phyloP scores from a whole-genome alignment of 2,113 vertebrate species.

The Marcusenius ussheri region DNA sequence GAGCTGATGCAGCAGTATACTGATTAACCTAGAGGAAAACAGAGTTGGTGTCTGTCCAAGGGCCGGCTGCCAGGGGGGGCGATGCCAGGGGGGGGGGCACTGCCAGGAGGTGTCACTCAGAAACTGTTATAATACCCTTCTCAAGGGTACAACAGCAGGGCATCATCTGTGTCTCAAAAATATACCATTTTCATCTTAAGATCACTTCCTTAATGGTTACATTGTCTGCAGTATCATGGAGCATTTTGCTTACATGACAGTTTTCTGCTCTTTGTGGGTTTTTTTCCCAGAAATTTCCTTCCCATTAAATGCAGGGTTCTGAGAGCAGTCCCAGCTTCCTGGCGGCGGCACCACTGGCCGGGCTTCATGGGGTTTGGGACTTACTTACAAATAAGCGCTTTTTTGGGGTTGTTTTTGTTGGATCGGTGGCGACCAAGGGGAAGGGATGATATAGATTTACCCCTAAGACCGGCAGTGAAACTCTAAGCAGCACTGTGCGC shows the following conservation, averaged over 20 bases:
- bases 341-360: not conserved
- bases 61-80: not conserved
- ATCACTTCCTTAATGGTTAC: not conserved
- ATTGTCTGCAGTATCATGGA: not conserved
- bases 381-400: not conserved
- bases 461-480: not conserved
- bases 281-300: not conserved
- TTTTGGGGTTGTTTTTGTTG: not conserved
- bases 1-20: not conserved
- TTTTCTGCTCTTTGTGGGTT: not conserved
- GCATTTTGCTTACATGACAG: not conserved
- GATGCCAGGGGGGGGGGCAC: not conserved
- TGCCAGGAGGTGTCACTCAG: not conserved
- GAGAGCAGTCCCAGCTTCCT: not conserved
- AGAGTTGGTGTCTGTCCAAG: not conserved
- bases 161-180: not conserved
- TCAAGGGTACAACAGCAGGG: not conserved
- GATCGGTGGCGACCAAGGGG: not conserved
- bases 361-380: not conserved
- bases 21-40: not conserved
- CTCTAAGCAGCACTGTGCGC: not conserved
- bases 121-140: not conserved
- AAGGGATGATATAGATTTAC: not conserved
- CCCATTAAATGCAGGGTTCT: not conserved
- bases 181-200: not conserved